Evolutionary conservation across 2,888 invertebrate species (phyloP).

Genomic region (Drosophila peninsularis): DNA sequence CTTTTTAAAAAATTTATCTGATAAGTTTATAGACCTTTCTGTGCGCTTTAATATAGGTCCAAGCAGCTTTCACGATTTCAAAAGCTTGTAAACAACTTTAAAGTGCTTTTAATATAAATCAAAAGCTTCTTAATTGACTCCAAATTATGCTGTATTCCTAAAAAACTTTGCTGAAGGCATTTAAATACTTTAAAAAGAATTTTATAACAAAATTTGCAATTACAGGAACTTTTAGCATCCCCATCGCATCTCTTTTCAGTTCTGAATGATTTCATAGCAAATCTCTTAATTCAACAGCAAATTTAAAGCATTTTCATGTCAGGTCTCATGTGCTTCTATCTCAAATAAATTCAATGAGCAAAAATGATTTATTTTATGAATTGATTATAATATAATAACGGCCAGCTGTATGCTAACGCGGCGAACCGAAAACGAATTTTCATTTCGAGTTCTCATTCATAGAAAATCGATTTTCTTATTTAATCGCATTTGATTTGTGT

Average conservation of each 20-base stretch:
- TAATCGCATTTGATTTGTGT: constrained; percentile 13
- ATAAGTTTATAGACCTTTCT: background rate
- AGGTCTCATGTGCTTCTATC: background rate
- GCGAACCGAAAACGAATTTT: background rate
- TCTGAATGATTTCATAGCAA: background rate
- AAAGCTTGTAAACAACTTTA: background rate
- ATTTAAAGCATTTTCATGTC: too few species aligned
- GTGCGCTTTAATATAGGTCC: background rate
- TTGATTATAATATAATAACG: background rate
- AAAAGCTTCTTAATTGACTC: too few species aligned
- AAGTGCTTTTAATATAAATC: too few species aligned
- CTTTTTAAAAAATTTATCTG: background rate
- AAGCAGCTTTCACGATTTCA: background rate
- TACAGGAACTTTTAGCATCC: too few species aligned
- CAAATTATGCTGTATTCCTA: too few species aligned
- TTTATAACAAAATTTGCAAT: too few species aligned
- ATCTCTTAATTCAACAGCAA: too few species aligned
- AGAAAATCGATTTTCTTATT: constrained; percentile 11
- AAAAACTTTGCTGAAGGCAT: too few species aligned
- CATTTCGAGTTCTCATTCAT: background rate
- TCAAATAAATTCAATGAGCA: background rate
- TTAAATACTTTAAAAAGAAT: too few species aligned
- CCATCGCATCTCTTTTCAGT: too few species aligned
- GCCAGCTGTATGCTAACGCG: background rate
- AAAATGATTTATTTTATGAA: background rate